Evolutionary conservation across 1,140 invertebrate species (phyloP), one percentile per base, ranked within the genome.

Genomic region (Drosophila ironensis): DNA sequence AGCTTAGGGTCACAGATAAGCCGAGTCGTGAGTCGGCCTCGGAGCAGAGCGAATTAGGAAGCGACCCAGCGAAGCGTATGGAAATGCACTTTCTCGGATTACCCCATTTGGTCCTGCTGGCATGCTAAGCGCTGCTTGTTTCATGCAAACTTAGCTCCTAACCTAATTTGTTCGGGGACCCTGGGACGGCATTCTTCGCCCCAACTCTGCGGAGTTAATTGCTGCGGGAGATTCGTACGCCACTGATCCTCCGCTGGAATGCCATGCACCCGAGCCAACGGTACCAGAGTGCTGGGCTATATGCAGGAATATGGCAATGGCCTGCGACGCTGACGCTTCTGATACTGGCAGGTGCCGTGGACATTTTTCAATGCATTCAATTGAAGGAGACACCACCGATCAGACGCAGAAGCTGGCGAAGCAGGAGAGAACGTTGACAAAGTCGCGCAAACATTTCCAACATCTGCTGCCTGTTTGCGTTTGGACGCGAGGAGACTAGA

Each of bases 371-470:
- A 61, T 40, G 45, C 47, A 82, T 77, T 77, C 61, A 73, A 70
- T 68, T 59, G 60, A 22, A 27, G 35, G 41, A 57, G 51, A 46
- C 46, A 30, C 42, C 56, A 37, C n/a, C n/a, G n/a, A n/a, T n/a
- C n/a, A n/a, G n/a, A n/a, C 52, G 50, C 48, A 42, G 64, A 47
- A 41, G 61, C 41, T 14, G 63, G 27, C 33, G 20, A 52, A 27
- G 40, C 44, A 51, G 12, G 27, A 33, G 30, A 64, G 38, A 64
- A 25, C 61, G 56, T 56, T 69, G 77, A 84, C 72, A 84, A 72
- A 82, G 76, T 59, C 56, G 72, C 57, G 41, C 68, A 82, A 82
- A 72, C 77, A 82, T 84, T 66, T 82, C 69, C 76, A 76, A 54
- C 68, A 84, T 72, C 78, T 82, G 77, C 46, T 64, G 72, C 35